Evolutionary conservation across 2,888 invertebrate species (phyloP).

Genomic region (Drosophila percnosoma): DNA sequence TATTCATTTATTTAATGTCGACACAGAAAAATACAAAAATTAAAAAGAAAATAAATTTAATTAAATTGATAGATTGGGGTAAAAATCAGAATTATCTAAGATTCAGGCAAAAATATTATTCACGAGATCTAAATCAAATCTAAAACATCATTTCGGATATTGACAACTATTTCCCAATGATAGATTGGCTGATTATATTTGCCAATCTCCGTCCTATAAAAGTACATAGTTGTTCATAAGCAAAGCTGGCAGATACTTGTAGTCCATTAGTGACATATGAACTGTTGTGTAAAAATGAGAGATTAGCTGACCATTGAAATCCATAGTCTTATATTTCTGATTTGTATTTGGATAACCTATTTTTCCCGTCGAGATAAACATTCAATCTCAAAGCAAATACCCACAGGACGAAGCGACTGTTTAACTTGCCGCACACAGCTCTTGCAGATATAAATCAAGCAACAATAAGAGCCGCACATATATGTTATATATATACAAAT

Average conservation of each 20-base stretch:
- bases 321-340: constrained; percentile 51
- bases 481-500: constrained; percentile 29
- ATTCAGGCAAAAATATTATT: background rate
- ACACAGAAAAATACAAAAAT: background rate
- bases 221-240: constrained; percentile 12
- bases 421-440: constrained; percentile 43
- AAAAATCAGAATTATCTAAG: background rate
- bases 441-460: constrained; percentile 65
- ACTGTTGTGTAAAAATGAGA: constrained; percentile 11
- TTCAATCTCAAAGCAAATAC: constrained; percentile 17
- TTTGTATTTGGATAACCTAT: constrained; percentile 62
- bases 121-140: background rate
- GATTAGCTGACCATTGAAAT: constrained; percentile 37
- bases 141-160: background rate
- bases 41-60: background rate
- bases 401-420: constrained; percentile 37
- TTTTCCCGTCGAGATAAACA: constrained; percentile 20
- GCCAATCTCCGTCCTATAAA: constrained; percentile 21
- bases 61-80: background rate
- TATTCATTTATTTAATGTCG: background rate
- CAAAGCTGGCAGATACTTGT: constrained; percentile 13
- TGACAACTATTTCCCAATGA: constrained; percentile 46
- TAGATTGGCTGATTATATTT: constrained; percentile 52
- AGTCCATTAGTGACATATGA: constrained; percentile 46
- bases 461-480: constrained; percentile 57